These are phyloP conservation scores for Acanthosoma haemorrhoidale DNA, from an alignment of 2,888 invertebrate genomes.

Conservation along the genomic window DNA sequence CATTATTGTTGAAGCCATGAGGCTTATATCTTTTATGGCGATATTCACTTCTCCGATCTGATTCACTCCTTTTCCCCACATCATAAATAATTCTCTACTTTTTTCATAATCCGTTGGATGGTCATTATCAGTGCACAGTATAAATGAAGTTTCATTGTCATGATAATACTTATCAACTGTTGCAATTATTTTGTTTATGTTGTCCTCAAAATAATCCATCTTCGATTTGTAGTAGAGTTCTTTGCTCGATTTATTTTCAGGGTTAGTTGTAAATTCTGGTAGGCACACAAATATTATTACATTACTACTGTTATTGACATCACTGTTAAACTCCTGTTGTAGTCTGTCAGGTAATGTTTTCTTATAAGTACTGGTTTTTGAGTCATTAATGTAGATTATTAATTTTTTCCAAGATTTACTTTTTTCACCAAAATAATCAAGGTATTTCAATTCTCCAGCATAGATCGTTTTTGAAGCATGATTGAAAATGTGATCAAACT, in stretches of 20 bases:
- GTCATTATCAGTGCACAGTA: conserved; percentile 4
- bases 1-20: not conserved
- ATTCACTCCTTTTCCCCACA: conserved; percentile 13
- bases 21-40: not conserved
- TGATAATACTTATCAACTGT: not conserved
- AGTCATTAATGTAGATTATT: not conserved
- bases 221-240: not conserved
- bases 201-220: not conserved
- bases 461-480: conserved; percentile 16
- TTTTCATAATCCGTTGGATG: not conserved
- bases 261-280: not conserved
- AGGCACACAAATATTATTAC: conserved; percentile 9
- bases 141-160: not conserved
- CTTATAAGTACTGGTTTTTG: not conserved
- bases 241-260: not conserved
- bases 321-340: no score
- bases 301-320: no score
- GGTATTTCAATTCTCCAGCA: not conserved
- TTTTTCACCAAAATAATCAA: not conserved
- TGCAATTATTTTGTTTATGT: not conserved
- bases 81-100: conserved; percentile 10
- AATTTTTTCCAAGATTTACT: not conserved
- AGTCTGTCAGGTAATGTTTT: no score
- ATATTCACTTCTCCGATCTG: not conserved
- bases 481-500: conserved; percentile 17